Conservation (phyloP, 2,113 vertebrate species). For the Mixornis gularis region DNA sequence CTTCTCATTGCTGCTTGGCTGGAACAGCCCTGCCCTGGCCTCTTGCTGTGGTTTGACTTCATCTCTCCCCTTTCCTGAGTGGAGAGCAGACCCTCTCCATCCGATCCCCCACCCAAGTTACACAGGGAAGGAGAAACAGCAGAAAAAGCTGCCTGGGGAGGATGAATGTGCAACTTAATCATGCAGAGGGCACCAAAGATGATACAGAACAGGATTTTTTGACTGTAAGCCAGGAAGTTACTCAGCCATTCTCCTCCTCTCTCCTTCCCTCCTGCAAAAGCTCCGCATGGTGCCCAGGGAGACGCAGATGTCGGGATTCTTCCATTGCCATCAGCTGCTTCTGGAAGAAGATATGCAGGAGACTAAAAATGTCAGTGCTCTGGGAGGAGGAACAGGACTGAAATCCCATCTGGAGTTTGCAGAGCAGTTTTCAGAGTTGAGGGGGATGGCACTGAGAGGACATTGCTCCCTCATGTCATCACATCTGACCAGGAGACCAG, state of each 20-base stretch:
- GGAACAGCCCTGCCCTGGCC: not conserved
- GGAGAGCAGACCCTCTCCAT: not conserved
- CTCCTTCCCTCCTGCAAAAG: not conserved
- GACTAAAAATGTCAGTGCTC: not conserved
- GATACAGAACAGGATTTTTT: not conserved
- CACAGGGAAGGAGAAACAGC: not conserved
- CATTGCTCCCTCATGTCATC: accelerated
- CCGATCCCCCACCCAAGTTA: not conserved
- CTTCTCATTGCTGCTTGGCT: not conserved
- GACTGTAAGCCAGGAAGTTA: not conserved
- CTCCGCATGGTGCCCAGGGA: not conserved
- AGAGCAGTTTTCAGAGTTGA: not conserved
- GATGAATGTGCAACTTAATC: not conserved
- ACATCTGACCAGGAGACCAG: not conserved
- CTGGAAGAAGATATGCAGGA: not conserved
- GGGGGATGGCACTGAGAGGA: not conserved
- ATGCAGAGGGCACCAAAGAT: not conserved
- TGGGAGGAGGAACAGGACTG: not conserved
- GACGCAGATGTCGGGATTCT: not conserved
- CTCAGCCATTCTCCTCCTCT: not conserved
- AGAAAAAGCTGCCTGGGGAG: not conserved
- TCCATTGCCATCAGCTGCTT: not conserved
- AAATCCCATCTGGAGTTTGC: not conserved
- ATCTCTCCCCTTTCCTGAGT: not conserved
- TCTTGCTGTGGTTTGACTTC: not conserved